Conservation (phyloP, 2,113 vertebrate genomes). For the Tetrax tetrax region DNA sequence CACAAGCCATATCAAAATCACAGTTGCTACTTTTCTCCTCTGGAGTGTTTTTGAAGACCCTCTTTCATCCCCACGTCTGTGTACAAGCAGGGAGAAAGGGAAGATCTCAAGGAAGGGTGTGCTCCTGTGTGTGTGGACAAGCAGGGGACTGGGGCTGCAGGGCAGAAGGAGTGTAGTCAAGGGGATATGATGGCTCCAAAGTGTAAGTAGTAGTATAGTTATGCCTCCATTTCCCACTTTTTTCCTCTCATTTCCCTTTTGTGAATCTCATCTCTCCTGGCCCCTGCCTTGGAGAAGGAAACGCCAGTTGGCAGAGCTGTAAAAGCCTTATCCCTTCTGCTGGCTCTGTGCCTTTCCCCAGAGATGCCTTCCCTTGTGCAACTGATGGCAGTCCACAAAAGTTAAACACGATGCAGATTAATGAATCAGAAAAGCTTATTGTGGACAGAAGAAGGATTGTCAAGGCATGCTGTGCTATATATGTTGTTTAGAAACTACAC, state of each 20-base stretch:
- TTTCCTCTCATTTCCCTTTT: not conserved
- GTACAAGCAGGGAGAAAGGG: not conserved
- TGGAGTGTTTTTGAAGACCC: not conserved
- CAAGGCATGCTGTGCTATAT: not conserved
- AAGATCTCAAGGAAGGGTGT: not conserved
- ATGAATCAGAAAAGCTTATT: conserved; percentile 25
- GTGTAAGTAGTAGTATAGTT: not conserved
- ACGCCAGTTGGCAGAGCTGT: not conserved
- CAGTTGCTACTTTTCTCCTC: not conserved
- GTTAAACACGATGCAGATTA: conserved; percentile 4
- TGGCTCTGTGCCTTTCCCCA: conserved; percentile 14
- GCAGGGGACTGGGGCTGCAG: not conserved
- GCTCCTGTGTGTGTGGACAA: not conserved
- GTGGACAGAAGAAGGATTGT: not conserved
- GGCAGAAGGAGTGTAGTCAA: not conserved
- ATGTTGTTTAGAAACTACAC: not conserved
- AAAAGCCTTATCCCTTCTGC: not conserved
- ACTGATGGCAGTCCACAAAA: conserved; percentile 31
- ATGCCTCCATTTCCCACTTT: not conserved
- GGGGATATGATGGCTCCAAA: not conserved
- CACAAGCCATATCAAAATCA: not conserved
- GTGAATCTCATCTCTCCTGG: not conserved
- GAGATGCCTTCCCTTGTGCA: not conserved
- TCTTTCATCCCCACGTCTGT: not conserved
- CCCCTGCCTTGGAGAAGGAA: not conserved